phyloP scores from a whole-genome alignment of 2,113 vertebrate genomes.

The Verasper variegatus region DNA sequence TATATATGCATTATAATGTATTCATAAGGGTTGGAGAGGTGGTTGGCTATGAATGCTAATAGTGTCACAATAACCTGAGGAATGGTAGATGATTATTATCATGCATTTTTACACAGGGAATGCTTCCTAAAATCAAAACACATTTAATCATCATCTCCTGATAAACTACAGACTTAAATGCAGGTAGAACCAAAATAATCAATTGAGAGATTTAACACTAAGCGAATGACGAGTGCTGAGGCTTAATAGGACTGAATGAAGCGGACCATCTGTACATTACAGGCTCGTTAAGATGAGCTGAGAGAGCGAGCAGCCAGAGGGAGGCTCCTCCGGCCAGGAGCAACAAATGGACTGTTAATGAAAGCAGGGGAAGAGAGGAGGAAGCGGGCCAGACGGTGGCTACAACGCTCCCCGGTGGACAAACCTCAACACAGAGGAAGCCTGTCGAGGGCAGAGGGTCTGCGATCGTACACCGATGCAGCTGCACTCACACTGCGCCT shows the following conservation, averaged over 20 bases:
- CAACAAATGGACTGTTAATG: conserved; percentile 62
- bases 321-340: conserved; percentile 45
- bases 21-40: conserved; percentile 52
- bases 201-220: not conserved
- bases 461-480: not conserved
- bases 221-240: conserved; percentile 32
- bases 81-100: conserved; percentile 20
- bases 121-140: conserved; percentile 11
- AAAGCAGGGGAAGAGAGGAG: conserved; percentile 25
- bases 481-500: conserved; percentile 16
- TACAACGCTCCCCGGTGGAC: conserved; percentile 27
- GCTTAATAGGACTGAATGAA: conserved; percentile 49
- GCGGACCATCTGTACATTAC: conserved; percentile 63
- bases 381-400: conserved; percentile 35
- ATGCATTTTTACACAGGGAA: conserved; percentile 23
- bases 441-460: conserved; percentile 22
- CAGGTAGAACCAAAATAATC: conserved; percentile 20
- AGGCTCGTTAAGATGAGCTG: conserved; percentile 54
- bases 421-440: conserved; percentile 36
- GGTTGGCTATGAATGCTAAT: conserved; percentile 45
- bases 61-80: conserved; percentile 25
- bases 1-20: conserved; percentile 66
- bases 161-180: not conserved
- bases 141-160: not conserved
- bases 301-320: conserved; percentile 42